These are phyloP conservation scores for Choristoneura fumiferana DNA, from an alignment of 1,140 invertebrate genomes.

Conservation along the genomic window DNA sequence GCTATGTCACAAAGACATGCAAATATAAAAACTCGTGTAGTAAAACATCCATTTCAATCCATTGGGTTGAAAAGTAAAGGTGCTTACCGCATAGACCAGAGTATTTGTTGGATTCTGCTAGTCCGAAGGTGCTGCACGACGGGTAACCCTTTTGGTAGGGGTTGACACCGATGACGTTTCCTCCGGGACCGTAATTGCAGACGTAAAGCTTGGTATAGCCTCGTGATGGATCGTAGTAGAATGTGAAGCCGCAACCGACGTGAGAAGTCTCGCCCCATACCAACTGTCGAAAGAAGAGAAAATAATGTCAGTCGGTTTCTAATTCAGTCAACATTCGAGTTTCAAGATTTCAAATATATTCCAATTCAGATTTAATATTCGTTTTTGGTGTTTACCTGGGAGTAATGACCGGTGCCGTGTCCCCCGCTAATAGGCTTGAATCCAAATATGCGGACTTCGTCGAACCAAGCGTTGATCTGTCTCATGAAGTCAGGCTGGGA, in stretches of 20 bases:
- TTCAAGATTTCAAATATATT: neutral
- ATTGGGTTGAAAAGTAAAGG: conserved; percentile 21
- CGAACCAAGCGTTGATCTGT: conserved; percentile 89
- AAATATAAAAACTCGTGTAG: too few relatives aligned
- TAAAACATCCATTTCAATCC: too few relatives aligned
- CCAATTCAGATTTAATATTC: neutral
- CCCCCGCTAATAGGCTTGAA: conserved; percentile 82
- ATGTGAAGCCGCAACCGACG: conserved; percentile 90
- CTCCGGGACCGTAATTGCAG: conserved; percentile 92
- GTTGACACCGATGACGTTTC: conserved; percentile 86
- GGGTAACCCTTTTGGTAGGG: conserved; percentile 88
- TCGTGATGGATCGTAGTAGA: conserved; percentile 83
- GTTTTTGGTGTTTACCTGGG: conserved; percentile 81
- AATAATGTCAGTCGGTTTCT: conserved; percentile 13
- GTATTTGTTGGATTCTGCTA: conserved; percentile 85
- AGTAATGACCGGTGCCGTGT: conserved; percentile 88
- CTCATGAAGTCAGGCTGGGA: conserved; percentile 85
- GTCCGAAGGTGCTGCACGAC: conserved; percentile 83
- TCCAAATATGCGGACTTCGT: conserved; percentile 86
- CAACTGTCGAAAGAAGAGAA: conserved; percentile 78
- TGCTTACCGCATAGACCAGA: conserved; percentile 87
- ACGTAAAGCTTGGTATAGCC: conserved; percentile 91
- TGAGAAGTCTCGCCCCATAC: conserved; percentile 89
- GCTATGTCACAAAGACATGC: too few relatives aligned
- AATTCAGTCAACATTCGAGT: neutral